Evolutionary conservation across 2,888 invertebrate genomes (phyloP).

Genomic region (Thereva nobilitata): DNA sequence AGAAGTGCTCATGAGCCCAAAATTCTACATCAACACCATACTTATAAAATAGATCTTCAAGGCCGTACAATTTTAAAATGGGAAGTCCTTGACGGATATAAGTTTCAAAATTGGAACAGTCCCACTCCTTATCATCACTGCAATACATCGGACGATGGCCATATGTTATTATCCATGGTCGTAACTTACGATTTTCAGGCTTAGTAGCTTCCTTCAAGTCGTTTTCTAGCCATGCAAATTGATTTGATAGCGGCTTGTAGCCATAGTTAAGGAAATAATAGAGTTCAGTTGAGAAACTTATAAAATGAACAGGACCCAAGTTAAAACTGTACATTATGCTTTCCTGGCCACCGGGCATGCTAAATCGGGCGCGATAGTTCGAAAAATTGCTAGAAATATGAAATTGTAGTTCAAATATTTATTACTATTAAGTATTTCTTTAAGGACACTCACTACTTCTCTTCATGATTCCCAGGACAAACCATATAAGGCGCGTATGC

Average conservation of each 20-base stretch:
- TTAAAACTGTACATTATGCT: constrained; percentile 85
- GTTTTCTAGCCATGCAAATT: constrained; percentile 84
- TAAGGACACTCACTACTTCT: constrained; percentile 65
- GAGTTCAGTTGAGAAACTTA: constrained; percentile 90
- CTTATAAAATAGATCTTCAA: constrained; percentile 84
- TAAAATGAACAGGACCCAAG: constrained; percentile 86
- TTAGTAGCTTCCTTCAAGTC: constrained; percentile 76
- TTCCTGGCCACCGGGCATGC: constrained; percentile 79
- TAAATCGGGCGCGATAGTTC: constrained; percentile 88
- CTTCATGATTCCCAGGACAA: constrained; percentile 91
- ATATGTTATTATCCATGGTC: constrained; percentile 82
- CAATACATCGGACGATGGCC: constrained; percentile 93
- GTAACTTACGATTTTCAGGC: constrained; percentile 71
- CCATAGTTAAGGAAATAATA: constrained; percentile 93
- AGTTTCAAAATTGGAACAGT: constrained; percentile 72
- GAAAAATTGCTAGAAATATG: constrained; percentile 79
- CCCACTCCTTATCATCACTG: constrained; percentile 79
- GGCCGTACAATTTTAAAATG: constrained; percentile 66
- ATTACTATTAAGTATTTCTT: no score
- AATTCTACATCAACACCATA: constrained; percentile 91
- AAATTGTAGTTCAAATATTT: no score
- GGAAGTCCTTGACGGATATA: constrained; percentile 70
- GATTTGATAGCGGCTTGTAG: constrained; percentile 73
- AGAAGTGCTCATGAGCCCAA: constrained; percentile 98
- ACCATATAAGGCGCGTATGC: constrained; percentile 92